Evolutionary conservation across 2,888 invertebrate genomes (phyloP), one percentile per base, ranked within the genome.

Genomic region (Melipona beecheii): DNA sequence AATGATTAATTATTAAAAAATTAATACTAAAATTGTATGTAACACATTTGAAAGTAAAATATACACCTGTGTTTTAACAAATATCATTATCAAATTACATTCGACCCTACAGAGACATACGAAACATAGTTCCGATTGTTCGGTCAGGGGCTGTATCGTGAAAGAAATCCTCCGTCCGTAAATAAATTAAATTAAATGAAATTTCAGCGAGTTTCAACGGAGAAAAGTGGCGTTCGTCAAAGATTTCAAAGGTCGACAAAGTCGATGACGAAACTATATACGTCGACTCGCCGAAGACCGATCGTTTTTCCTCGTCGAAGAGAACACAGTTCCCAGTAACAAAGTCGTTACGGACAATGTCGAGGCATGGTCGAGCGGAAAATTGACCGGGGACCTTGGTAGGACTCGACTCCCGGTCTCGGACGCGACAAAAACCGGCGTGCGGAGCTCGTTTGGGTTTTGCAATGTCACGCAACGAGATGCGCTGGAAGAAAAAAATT

Each of bases 381-480:
- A 89, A 88, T 88, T 85, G 83, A 70, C 58, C 78, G 75, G 72
- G 73, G 52, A 15, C 66, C 64, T 52, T 24, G 56, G 65, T 24
- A 27, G 13, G 65, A 69, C 58, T 76, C 60, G 54, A 60, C 71
- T 60, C 15, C n/a, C 24, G 4, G 62, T 17, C 19, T 70, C 70
- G 54, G 27, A 27, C 64, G 58, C 66, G 66, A 36, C 84, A 88
- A 88, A 88, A 88, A 88, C 80, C 69, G 31, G 15, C 52, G 56
- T 19, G 21, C 68, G 85, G 73, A 81, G 76, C 75, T 79, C 83
- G 79, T 78, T 84, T 65, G 62, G 60, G 78, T 82, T 89, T 62
- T 76, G 89, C 89, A 82, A 62, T 69, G 89, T 88, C 87, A 89
- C 88, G 86, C 86, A 71, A 58, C 52, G 68, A 77, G 77, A 74